Base-by-base conservation (phyloP, 2,888 invertebrate species). In the Agrotis ipsilon region DNA sequence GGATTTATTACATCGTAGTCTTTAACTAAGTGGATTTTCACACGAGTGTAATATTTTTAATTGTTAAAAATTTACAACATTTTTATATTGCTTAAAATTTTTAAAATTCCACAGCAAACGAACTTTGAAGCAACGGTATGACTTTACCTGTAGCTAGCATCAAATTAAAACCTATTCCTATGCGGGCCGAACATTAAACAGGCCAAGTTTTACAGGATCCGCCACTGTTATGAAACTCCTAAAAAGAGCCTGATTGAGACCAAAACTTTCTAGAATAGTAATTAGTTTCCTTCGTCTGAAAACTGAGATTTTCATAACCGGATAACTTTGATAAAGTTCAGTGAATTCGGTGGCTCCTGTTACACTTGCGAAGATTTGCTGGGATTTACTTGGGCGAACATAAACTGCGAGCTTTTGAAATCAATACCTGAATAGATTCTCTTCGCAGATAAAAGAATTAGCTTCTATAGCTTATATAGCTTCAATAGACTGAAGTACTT, bases 251-350 rank as follows among this genome's bases (percentile, higher is more conserved):
- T 90, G 88, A 91, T 89, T 90, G 86, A 87, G 86, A 83, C 84
- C 72, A 62, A 80, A 92, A 91, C 86, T 89, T 89, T 85, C 73
- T 73, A 83, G 88, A 88, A 91, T 89, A 88, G 87, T 88, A 91
- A 91, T 91, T 89, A 91, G 89, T 88, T 84, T 86, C 74, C 86
- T 85, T 86, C 82, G 82, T 80, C 81, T 87, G 83, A 85, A 87
- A 91, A 88, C 85, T 87, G 80, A 86, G 81, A 89, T 89, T 90
- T 90, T 89, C 89, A 89, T 89, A 89, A 89, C 86, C 77, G 84
- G 79, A 83, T 88, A 90, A 92, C 85, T 91, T 89, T 83, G 68
- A 79, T 79, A 74, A 88, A 88, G 83, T 88, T 86, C 63, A 82
- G 81, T 81, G 81, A 80, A 80, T 86, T 86, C 75, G 62, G 75